Evolutionary conservation across 1,140 invertebrate genomes (phyloP).

Genomic region (Micrasema longulum): DNA sequence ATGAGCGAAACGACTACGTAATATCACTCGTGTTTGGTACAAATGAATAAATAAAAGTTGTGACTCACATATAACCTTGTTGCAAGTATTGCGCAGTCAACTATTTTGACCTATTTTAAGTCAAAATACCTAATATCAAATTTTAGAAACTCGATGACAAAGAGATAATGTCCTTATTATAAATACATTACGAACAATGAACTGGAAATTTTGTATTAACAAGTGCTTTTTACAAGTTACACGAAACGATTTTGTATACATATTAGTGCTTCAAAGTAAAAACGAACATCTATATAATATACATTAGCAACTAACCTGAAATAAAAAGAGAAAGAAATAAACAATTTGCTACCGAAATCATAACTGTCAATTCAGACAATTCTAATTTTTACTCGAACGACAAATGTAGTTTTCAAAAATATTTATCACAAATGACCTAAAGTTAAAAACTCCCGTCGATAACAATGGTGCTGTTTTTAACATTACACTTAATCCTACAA

Average conservation of each 20-base stretch:
- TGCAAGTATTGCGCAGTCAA: too few species aligned
- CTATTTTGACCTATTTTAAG: too few species aligned
- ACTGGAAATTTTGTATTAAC: conserved; percentile 2
- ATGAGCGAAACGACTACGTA: too few species aligned
- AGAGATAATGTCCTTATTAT: too few species aligned
- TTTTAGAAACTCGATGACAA: too few species aligned
- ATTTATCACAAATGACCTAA: conserved; percentile 42
- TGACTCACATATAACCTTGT: too few species aligned
- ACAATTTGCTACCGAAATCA: conserved; percentile 9
- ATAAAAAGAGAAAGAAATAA: neutral
- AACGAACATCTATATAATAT: neutral
- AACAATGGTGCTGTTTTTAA: conserved; percentile 40
- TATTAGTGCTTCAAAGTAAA: neutral
- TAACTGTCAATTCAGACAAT: neutral
- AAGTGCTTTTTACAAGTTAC: neutral
- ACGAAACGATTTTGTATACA: neutral
- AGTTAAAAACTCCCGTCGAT: conserved; percentile 33
- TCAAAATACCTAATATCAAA: too few species aligned
- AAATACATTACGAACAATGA: too few species aligned
- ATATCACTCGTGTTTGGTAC: too few species aligned
- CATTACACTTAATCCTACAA: conserved; percentile 29
- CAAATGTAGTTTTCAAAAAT: conserved; percentile 30
- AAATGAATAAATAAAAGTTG: too few species aligned
- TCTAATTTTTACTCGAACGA: neutral
- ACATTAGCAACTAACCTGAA: neutral